phyloP scores from a whole-genome alignment of 2,113 vertebrate genomes.

The Vidua chalybeata region DNA sequence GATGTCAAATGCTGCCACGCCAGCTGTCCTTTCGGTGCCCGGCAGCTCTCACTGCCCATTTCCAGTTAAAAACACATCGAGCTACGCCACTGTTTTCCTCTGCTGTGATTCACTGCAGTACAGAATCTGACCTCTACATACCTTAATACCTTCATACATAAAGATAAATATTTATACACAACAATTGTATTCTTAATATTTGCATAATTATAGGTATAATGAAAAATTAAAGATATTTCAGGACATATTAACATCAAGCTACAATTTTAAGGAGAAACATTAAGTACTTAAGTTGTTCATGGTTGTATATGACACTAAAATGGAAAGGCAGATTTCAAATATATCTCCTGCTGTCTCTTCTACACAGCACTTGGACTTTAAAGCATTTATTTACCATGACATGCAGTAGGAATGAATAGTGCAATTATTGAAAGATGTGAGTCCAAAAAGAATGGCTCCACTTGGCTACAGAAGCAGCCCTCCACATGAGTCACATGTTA shows the following conservation, averaged over 20 bases:
- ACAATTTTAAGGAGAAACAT: neutral
- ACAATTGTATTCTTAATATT: neutral
- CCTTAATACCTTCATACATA: neutral
- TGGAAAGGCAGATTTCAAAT: neutral
- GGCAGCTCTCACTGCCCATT: slow-evolving; percentile 14
- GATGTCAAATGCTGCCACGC: slow-evolving; percentile 65
- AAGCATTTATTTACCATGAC: neutral
- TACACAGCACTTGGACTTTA: neutral
- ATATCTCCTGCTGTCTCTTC: neutral
- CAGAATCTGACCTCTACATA: neutral
- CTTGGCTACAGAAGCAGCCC: neutral
- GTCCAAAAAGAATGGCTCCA: neutral
- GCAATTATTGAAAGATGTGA: neutral
- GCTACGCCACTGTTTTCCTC: neutral
- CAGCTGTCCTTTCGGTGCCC: slow-evolving; percentile 59
- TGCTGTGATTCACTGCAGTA: neutral
- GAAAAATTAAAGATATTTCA: neutral
- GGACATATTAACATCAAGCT: neutral
- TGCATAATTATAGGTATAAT: neutral
- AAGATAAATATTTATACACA: neutral
- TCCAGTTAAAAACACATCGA: slow-evolving; percentile 33
- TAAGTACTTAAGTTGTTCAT: neutral
- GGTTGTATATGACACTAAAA: neutral
- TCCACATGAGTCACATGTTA: neutral
- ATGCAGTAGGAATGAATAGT: neutral